A percentile compares a stretch with the other conserved stretches of the same genome.
phyloP scores from a whole-genome alignment of 2,888 invertebrate genomes.

The Megalurothrips usitatus region DNA sequence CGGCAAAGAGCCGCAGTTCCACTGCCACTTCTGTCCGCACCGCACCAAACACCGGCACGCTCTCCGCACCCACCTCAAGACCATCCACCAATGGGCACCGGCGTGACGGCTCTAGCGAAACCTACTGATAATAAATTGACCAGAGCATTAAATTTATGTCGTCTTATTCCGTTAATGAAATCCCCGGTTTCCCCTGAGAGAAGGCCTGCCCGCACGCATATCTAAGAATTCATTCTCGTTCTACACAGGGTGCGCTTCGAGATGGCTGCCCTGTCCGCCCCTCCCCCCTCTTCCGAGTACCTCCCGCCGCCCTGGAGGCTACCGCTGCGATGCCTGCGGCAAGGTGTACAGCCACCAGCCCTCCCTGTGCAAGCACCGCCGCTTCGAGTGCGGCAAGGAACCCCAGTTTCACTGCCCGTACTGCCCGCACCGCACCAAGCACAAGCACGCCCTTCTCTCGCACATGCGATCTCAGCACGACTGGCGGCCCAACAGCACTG shows the following conservation, averaged over 20 bases:
- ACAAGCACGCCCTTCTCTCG: conserved; percentile 33
- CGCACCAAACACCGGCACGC: conserved; percentile 20
- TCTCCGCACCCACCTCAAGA: conserved; percentile 14
- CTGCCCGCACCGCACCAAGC: conserved; percentile 35
- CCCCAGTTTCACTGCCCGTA: conserved; percentile 39
- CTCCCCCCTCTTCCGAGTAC: neutral
- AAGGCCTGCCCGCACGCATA: neutral
- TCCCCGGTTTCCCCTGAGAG: neutral
- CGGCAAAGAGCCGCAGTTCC: conserved; percentile 48
- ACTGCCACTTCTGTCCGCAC: conserved; percentile 41
- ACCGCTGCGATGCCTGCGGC: conserved; percentile 35
- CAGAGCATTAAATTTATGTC: no score
- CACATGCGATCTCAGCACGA: conserved; percentile 34
- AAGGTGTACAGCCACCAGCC: conserved; percentile 37
- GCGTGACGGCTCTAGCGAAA: no score
- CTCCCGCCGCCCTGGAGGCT: conserved; percentile 16
- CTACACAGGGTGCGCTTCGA: no score
- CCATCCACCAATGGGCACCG: neutral
- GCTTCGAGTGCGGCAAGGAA: conserved; percentile 42
- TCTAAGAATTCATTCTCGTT: no score
- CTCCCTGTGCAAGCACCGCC: conserved; percentile 40
- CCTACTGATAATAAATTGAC: no score
- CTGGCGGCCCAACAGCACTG: neutral
- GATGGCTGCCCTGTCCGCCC: neutral
- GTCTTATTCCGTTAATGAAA: no score